Conservation (phyloP, 2,113 vertebrate species). For the Kryptolebias marmoratus region DNA sequence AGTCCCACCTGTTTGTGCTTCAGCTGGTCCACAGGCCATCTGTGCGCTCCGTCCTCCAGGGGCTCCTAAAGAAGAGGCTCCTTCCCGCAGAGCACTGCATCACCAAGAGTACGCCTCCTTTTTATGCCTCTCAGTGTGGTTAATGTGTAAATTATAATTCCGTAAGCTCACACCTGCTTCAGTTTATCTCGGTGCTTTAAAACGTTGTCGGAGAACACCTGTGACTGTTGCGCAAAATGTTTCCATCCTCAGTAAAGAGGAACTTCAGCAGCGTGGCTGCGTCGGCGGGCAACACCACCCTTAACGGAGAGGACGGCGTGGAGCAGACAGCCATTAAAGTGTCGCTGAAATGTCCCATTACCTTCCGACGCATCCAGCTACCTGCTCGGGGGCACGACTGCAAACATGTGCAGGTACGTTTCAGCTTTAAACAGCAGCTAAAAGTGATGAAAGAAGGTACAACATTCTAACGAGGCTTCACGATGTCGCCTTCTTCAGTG, state of each 20-base stretch:
- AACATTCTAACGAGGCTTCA: not conserved
- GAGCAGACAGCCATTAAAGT: conserved; percentile 99
- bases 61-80: conserved; percentile 97
- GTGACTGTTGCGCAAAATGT: not conserved
- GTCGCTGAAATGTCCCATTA: conserved; percentile 98
- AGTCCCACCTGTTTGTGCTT: conserved; percentile 99
- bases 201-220: not conserved
- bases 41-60: conserved; percentile 96
- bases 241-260: conserved; percentile 76
- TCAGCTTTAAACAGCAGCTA: not conserved
- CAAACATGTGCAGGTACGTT: conserved; percentile 94
- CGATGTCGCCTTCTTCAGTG: conserved; percentile 81
- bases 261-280: conserved; percentile 98
- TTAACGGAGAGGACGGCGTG: conserved; percentile 96
- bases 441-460: not conserved
- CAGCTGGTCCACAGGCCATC: conserved; percentile 98
- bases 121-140: conserved; percentile 13
- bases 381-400: conserved; percentile 96
- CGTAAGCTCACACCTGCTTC: conserved; percentile 22
- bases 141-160: conserved; percentile 48
- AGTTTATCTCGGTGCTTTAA: conserved; percentile 14
- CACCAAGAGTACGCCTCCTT: conserved; percentile 90
- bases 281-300: conserved; percentile 91
- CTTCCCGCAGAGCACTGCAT: conserved; percentile 98
- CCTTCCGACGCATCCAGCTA: conserved; percentile 97